Evolutionary conservation across 2,113 vertebrate species (phyloP).

Genomic region (Tetrax tetrax): DNA sequence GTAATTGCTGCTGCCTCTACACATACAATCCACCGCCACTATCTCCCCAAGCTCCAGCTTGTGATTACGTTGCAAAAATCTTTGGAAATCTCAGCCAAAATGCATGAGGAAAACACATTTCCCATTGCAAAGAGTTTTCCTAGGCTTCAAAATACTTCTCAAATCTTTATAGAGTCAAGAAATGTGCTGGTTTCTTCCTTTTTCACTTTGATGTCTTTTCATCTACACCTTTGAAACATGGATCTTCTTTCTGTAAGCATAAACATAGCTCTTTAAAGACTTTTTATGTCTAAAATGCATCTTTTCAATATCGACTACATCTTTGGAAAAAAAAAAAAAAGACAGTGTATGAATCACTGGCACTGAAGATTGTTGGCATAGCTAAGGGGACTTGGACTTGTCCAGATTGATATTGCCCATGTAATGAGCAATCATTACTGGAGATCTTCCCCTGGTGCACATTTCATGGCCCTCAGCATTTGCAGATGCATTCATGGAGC

Average conservation of each 20-base stretch:
- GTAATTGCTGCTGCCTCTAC: background rate
- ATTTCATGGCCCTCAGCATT: background rate
- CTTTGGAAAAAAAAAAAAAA: background rate
- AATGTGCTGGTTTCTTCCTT: background rate
- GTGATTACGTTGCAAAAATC: background rate
- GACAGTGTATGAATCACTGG: background rate
- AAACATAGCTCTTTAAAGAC: background rate
- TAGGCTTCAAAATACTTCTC: background rate
- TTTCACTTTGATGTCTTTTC: background rate
- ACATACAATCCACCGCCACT: background rate
- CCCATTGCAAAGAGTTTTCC: background rate
- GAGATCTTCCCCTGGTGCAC: background rate
- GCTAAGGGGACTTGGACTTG: background rate
- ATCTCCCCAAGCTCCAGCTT: background rate
- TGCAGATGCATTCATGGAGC: background rate
- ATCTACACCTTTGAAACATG: background rate
- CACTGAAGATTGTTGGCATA: background rate
- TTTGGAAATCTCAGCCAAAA: background rate
- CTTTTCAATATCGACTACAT: background rate
- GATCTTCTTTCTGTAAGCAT: background rate
- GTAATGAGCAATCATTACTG: background rate
- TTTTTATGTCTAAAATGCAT: background rate
- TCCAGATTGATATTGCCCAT: background rate
- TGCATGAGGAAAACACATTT: background rate
- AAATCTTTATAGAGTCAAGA: background rate